Base-by-base conservation (phyloP, 92 coral and sea anemone species). In the Siderastrea siderea region DNA sequence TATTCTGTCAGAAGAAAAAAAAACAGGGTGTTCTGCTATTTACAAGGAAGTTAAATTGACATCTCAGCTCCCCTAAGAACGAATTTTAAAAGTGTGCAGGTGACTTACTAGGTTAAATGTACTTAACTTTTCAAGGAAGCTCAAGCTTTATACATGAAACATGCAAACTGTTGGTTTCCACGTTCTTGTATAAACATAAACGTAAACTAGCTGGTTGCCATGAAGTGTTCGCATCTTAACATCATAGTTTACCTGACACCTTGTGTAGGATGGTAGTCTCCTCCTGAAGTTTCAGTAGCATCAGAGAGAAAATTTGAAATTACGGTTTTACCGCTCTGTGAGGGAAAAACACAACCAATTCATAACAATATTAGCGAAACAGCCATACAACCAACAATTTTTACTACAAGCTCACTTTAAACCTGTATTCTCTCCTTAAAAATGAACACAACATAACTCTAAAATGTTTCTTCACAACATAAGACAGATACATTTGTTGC, bases 231-330 rank as follows among this genome's bases (percentile, higher is more conserved):
- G 52, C n/a, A 46, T 3, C 10, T 13, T 13, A 15, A 73, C 70
- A 50, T 47, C 46, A 19, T 2, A 13, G 53, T 86, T 45, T 86
- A 98, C 99, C 99, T 94, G 50, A 98, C 99, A 67, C 99, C 99
- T 91, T 98, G 99, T 16, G 99, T 98, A 0, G 99, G 98, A 72
- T 95, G 98, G 86, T 98, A 98, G 6, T 98, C 98, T n/a, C 99
- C 99, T 2, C 98, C 99, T 43, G 99, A 98, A 8, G 97, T 98
- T 76, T 98, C 99, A 44, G 99, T 98, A 26, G 99, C 99, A 82
- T 98, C 99, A 60, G 99, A 97, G 65, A 98, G 96, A 77, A 94
- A 98, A 80, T 98, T 98, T 26, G 98, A 83, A 74, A 98, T 90
- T 16, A 96, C 98, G 47, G 98, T 98, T 81, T 98, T 98, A 16